Evolutionary conservation across 2,888 invertebrate genomes (phyloP), one percentile per base, ranked within the genome.

Genomic region (Heliconius erato): DNA sequence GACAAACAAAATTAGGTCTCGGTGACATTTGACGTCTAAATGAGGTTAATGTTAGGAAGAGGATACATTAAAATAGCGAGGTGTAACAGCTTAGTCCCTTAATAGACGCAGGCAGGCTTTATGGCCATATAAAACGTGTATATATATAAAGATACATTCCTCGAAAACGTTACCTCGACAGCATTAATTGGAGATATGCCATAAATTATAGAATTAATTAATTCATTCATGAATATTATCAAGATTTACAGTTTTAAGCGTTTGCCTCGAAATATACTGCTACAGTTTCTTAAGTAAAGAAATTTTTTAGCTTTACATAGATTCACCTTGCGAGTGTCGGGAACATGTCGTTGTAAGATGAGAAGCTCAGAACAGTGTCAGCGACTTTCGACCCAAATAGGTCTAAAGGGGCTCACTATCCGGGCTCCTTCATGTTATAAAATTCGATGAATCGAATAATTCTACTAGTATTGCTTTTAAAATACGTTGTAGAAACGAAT

Each of bases 41-140:
- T 77, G 32, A 77, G 81, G 78, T 71, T 72, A 78, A 81, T 81
- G 69, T 49, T 71, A 65, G 44, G 63, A 78, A 81, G 49, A 49
- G 71, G 32, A 78, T 74, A 69, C 68, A 68, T 68, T 76, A 78
- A 81, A 80, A 74, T 81, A 81, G 69, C 71, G 69, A 81, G 71
- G 81, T 81, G 74, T 77, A 77, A 71, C 77, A 32, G 6, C 77
- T 28, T 71, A 81, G 65, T 81, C 77, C 81, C 81, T 78, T 77
- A 77, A 81, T 81, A 77, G 81, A 63, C 26, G 28, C 63, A 0
- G 23, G 49, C 69, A 76, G 71, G 71, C 77, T 77, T 81, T 81
- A 77, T 77, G 71, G 71, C 77, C 40, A 77, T 81, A 77, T 72
- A 81, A 69, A 81, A 76, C 68, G 12, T 49, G 63, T 23, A 71